phyloP scores from a whole-genome alignment of 1,140 invertebrate species.

The Atta texana region DNA sequence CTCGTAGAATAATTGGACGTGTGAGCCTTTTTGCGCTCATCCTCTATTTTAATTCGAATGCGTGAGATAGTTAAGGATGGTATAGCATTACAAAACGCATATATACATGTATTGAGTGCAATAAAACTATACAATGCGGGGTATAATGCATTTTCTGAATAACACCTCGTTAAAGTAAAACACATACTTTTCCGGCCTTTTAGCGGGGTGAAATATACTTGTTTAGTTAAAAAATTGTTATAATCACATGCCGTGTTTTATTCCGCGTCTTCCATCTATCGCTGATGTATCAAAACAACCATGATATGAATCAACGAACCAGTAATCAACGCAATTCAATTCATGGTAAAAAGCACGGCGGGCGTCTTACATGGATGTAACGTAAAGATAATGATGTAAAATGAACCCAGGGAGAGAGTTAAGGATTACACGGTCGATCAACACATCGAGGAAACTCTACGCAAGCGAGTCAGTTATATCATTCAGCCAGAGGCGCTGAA shows the following conservation, averaged over 20 bases:
- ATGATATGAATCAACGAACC: constrained; percentile 34
- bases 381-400: constrained; percentile 52
- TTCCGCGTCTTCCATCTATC: neutral
- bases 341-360: constrained; percentile 25
- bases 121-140: neutral
- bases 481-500: constrained; percentile 5
- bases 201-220: too few relatives aligned
- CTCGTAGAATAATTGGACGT: constrained; percentile 39
- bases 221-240: neutral
- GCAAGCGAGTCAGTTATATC: constrained; percentile 34
- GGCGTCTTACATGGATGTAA: constrained; percentile 4
- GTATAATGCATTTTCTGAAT: neutral
- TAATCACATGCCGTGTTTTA: constrained; percentile 3
- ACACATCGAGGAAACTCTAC: constrained; percentile 19
- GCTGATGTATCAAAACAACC: constrained; percentile 26
- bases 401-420: constrained; percentile 28
- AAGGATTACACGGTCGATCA: constrained; percentile 26
- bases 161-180: neutral
- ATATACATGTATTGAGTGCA: neutral
- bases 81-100: neutral
- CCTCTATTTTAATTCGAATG: neutral
- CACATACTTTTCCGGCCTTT: neutral
- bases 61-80: neutral
- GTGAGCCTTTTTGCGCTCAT: neutral
- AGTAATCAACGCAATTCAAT: constrained; percentile 51